These are phyloP conservation scores for Machaerirhynchus nigripectus DNA, from an alignment of 2,113 vertebrate genomes.

Conservation along the genomic window DNA sequence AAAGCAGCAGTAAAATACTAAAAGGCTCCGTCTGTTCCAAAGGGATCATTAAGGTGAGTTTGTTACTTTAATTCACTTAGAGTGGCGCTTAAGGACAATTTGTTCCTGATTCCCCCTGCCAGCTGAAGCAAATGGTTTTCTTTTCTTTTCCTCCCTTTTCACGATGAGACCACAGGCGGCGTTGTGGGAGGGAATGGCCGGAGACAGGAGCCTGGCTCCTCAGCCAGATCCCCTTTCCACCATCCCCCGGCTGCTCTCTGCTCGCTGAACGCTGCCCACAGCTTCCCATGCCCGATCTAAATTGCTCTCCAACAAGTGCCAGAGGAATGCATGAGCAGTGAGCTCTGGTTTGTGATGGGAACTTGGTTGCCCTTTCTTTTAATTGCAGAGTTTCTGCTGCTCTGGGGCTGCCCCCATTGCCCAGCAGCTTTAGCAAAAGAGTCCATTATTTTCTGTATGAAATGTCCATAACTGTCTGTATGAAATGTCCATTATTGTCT, in stretches of 20 bases:
- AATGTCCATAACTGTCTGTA: neutral
- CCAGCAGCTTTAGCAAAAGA: neutral
- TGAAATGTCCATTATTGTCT: neutral
- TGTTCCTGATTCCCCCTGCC: neutral
- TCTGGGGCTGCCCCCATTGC: neutral
- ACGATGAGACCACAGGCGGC: neutral
- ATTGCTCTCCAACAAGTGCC: neutral
- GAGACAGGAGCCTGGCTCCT: neutral
- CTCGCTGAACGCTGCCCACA: neutral
- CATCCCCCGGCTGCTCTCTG: neutral
- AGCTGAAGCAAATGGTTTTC: neutral
- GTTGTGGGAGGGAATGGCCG: neutral
- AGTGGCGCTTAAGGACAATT: neutral
- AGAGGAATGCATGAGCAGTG: neutral
- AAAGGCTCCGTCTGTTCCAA: neutral
- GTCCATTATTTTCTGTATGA: fast-evolving
- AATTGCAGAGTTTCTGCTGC: neutral
- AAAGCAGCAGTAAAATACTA: neutral
- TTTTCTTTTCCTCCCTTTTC: neutral
- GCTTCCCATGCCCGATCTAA: neutral
- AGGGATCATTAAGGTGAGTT: neutral
- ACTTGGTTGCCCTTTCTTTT: neutral
- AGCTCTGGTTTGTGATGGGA: neutral
- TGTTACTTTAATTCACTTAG: slow-evolving; percentile 33
- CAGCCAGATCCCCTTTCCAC: neutral